Evolutionary conservation across 2,113 vertebrate species (phyloP).

Genomic region (Vidua chalybeata): DNA sequence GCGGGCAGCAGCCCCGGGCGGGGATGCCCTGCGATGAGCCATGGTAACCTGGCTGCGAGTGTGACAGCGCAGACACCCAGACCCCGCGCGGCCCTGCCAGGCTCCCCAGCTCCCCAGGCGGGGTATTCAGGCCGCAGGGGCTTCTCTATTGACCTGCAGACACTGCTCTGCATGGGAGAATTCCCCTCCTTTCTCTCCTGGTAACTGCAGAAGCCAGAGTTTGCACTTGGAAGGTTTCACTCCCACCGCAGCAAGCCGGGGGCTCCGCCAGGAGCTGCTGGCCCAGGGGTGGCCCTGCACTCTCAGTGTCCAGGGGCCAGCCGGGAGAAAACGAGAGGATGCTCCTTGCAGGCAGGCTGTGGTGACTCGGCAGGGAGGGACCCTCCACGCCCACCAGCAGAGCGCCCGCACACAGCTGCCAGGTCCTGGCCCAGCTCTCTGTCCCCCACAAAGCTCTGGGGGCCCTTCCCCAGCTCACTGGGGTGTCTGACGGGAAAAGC

Average conservation of each 20-base stretch:
- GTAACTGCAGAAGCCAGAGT: neutral
- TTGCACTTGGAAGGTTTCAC: neutral
- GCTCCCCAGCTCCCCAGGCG: neutral
- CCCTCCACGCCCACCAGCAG: neutral
- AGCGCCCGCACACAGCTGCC: neutral
- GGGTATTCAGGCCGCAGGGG: slow-evolving; percentile 50
- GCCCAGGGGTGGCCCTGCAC: neutral
- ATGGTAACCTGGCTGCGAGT: slow-evolving; percentile 56
- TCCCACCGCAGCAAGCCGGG: neutral
- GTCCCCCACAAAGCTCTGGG: neutral
- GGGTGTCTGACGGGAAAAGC: neutral
- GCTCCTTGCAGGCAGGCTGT: neutral
- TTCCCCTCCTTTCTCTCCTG: neutral
- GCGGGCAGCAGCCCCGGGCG: neutral
- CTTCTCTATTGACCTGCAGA: slow-evolving; percentile 13
- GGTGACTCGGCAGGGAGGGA: neutral
- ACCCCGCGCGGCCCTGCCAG: neutral
- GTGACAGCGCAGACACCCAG: slow-evolving; percentile 25
- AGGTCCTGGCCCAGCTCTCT: neutral
- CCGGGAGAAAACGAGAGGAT: neutral
- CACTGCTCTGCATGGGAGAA: slow-evolving; percentile 16
- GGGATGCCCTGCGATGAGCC: slow-evolving; percentile 38
- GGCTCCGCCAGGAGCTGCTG: neutral
- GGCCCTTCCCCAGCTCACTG: neutral
- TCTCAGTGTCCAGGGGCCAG: neutral